Percentiles rank a stretch among this genome's conserved stretches.
These are phyloP conservation scores for Anastatus disparis DNA, from an alignment of 1,140 invertebrate genomes.

Conservation along the genomic window DNA sequence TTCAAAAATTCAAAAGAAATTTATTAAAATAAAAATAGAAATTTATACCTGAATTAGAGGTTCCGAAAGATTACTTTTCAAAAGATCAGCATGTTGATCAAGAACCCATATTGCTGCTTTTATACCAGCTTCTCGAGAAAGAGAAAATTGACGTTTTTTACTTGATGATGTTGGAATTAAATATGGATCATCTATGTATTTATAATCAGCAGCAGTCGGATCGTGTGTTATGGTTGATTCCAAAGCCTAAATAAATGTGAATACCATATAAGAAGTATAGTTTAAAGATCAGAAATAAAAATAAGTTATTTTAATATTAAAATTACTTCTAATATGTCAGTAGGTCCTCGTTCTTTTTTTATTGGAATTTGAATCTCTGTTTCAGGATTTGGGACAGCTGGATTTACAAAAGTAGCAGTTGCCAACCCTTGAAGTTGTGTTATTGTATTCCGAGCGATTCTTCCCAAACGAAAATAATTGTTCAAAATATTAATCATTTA, in stretches of 20 bases:
- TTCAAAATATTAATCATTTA: no score
- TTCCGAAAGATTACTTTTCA: conserved; percentile 77
- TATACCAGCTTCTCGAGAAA: conserved; percentile 86
- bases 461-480: conserved; percentile 44
- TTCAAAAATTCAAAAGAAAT: not conserved
- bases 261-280: not conserved
- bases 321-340: conserved; percentile 80
- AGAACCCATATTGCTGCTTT: conserved; percentile 88
- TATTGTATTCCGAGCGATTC: conserved; percentile 36
- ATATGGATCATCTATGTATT: conserved; percentile 91
- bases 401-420: conserved; percentile 26
- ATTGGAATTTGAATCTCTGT: conserved; percentile 73
- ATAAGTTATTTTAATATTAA: conserved; percentile 32
- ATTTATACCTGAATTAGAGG: conserved; percentile 66
- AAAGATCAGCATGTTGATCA: conserved; percentile 80
- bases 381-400: no score
- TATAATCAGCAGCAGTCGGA: conserved; percentile 84
- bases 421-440: conserved; percentile 42
- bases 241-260: conserved; percentile 70
- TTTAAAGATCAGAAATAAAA: not conserved
- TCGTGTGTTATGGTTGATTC: conserved; percentile 79
- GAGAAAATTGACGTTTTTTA: conserved; percentile 77
- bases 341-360: conserved; percentile 78
- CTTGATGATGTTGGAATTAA: conserved; percentile 83
- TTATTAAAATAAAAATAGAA: not conserved